A percentile compares a stretch with the other conserved stretches of the same genome.
Evolutionary conservation across 1,140 invertebrate species (phyloP).

Genomic region (Leptinotarsa lineolata): DNA sequence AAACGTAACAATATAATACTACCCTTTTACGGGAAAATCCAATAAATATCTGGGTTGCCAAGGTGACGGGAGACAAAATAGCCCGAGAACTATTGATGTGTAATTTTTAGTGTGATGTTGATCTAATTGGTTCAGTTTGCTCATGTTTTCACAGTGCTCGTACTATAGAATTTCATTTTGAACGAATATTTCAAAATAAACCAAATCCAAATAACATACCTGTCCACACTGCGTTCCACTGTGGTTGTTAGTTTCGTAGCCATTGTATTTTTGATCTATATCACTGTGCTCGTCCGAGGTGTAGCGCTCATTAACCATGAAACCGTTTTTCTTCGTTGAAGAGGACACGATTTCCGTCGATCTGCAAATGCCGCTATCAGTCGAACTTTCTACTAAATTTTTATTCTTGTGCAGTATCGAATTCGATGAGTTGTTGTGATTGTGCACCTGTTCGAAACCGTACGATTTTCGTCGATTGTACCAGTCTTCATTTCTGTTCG

Average conservation of each 20-base stretch:
- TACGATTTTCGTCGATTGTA: constrained; percentile 72
- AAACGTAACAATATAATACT: too few relatives aligned
- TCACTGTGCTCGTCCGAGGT: constrained; percentile 40
- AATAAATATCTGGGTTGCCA: too few relatives aligned
- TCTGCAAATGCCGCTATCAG: constrained; percentile 72
- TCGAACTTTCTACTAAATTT: constrained; percentile 68
- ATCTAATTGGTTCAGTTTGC: too few relatives aligned
- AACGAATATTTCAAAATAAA: too few relatives aligned
- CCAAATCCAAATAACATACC: background rate
- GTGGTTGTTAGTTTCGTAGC: background rate
- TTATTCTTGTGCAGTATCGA: constrained; percentile 55
- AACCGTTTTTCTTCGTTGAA: constrained; percentile 33
- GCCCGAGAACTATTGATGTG: too few relatives aligned
- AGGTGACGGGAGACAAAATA: too few relatives aligned
- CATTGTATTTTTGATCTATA: constrained; percentile 30
- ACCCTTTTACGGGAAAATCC: too few relatives aligned
- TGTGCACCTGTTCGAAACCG: constrained; percentile 71
- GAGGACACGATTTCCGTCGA: constrained; percentile 63
- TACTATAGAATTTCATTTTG: too few relatives aligned
- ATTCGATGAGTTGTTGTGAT: constrained; percentile 55
- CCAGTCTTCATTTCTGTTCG: constrained; percentile 64
- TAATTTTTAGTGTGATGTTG: too few relatives aligned
- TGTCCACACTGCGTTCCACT: constrained; percentile 27
- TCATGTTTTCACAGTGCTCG: too few relatives aligned
- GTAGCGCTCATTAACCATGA: constrained; percentile 24